Conservation (phyloP, 2,113 vertebrate genomes). For the Heteronetta atricapilla region DNA sequence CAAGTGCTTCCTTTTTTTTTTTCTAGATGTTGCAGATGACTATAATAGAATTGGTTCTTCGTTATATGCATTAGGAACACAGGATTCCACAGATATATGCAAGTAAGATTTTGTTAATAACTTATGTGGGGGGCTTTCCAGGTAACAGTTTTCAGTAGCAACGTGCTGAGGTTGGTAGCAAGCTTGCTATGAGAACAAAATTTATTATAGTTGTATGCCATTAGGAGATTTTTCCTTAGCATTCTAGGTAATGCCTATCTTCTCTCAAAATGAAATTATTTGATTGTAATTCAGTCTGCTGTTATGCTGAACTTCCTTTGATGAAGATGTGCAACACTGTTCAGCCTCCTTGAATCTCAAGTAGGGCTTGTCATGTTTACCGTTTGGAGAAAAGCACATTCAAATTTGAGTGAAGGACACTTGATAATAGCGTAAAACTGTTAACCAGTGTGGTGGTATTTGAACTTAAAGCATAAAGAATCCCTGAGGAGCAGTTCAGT, state of each 20-base stretch:
- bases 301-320: background rate
- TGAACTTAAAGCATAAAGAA: background rate
- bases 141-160: background rate
- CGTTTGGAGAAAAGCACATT: background rate
- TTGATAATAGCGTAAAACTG: background rate
- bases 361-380: background rate
- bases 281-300: background rate
- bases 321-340: background rate
- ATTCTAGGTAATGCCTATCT: background rate
- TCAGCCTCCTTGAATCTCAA: background rate
- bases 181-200: background rate
- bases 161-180: background rate
- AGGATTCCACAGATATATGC: constrained; percentile 97
- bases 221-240: background rate
- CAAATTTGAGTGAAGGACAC: background rate
- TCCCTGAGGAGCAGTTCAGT: background rate
- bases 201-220: background rate
- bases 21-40: constrained; percentile 92
- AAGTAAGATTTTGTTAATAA: constrained; percentile 83
- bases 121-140: background rate
- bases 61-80: constrained; percentile 93
- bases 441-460: background rate
- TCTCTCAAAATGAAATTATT: background rate
- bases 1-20: constrained; percentile 48
- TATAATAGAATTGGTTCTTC: constrained; percentile 98